A percentile compares a stretch with the other conserved stretches of the same genome.
phyloP scores from a whole-genome alignment of 2,797 vertebrate genomes.

The Morelia viridis region DNA sequence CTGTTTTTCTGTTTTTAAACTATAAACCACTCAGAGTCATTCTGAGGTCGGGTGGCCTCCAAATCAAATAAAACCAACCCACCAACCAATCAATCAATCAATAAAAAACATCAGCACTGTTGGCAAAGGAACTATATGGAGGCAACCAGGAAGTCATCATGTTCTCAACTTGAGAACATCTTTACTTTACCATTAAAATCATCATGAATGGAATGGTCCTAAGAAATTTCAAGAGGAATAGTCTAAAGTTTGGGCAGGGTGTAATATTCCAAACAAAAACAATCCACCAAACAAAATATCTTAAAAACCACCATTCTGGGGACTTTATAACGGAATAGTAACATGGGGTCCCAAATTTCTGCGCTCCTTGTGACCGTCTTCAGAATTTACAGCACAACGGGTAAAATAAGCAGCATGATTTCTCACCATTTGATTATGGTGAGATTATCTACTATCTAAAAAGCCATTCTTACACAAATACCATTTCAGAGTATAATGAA shows the following conservation, averaged over 20 bases:
- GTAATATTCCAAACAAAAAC: background rate
- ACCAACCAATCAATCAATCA: background rate
- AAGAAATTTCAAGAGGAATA: background rate
- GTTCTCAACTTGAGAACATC: background rate
- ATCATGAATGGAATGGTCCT: background rate
- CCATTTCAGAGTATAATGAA: background rate
- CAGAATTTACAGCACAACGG: background rate
- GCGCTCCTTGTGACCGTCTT: background rate
- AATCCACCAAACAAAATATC: constrained; percentile 19
- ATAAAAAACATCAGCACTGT: background rate
- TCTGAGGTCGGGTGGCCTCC: background rate
- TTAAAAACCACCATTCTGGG: constrained; percentile 19
- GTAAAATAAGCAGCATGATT: background rate
- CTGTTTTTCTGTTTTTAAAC: background rate
- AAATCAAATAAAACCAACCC: background rate
- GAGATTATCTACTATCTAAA: background rate
- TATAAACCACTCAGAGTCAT: background rate
- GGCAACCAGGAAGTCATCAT: background rate
- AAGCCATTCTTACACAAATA: background rate
- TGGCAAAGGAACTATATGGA: background rate
- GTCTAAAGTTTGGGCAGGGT: background rate
- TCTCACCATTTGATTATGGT: background rate
- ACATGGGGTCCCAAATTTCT: background rate
- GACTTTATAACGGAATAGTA: background rate
- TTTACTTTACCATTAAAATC: background rate